Evolutionary conservation across 2,113 vertebrate genomes (phyloP).

Genomic region (Phocoena phocoena): DNA sequence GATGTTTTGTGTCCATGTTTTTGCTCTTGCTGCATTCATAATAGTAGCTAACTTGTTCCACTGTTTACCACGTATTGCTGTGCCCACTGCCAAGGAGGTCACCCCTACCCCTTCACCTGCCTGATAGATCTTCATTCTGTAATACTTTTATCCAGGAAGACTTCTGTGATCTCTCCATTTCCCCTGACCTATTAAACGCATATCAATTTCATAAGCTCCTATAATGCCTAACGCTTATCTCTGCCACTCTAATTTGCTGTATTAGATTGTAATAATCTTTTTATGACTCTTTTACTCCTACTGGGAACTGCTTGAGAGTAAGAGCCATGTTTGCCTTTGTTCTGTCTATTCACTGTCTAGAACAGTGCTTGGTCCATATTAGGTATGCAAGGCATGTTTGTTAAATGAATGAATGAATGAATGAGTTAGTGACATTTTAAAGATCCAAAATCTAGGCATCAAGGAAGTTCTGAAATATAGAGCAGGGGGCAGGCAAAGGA

Average conservation of each 20-base stretch:
- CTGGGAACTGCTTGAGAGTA: neutral
- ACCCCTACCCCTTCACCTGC: neutral
- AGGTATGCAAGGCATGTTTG: neutral
- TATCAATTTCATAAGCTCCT: neutral
- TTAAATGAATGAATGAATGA: neutral
- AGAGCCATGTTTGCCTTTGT: neutral
- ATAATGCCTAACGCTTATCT: neutral
- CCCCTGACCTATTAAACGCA: neutral
- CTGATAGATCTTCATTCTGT: neutral
- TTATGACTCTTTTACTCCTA: neutral
- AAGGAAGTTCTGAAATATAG: neutral
- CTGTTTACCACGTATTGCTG: neutral
- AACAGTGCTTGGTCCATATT: neutral
- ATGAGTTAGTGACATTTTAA: neutral
- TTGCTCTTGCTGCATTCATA: neutral
- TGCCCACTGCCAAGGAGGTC: neutral
- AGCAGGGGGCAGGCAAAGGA: no score
- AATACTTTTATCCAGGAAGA: neutral
- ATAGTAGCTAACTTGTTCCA: neutral
- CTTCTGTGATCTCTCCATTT: neutral
- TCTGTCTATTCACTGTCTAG: neutral
- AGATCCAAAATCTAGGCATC: neutral
- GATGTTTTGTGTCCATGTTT: neutral
- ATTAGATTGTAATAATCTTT: neutral
- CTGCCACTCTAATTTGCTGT: neutral